Percentiles rank a stretch among this genome's conserved stretches.
These are phyloP conservation scores for Puma concolor DNA, from an alignment of 2,113 vertebrate species.

Conservation along the genomic window DNA sequence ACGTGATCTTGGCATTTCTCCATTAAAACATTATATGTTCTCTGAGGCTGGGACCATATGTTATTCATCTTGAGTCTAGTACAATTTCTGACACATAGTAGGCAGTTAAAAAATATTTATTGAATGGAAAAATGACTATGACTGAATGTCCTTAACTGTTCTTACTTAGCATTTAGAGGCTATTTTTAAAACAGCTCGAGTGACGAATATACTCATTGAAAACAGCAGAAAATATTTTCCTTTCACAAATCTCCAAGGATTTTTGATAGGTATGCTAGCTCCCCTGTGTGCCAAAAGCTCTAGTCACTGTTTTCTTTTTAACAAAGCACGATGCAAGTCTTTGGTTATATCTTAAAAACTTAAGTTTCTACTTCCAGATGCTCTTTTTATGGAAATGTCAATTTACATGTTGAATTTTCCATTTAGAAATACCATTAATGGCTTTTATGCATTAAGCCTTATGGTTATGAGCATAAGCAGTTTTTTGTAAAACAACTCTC, in stretches of 20 bases:
- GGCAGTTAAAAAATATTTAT: constrained; percentile 68
- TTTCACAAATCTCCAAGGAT: constrained; percentile 59
- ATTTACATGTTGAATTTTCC: background rate
- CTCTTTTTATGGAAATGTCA: background rate
- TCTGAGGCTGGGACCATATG: background rate
- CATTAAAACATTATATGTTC: background rate
- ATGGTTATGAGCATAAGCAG: background rate
- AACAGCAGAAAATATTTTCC: constrained; percentile 71
- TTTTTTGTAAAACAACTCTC: background rate
- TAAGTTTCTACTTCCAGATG: background rate
- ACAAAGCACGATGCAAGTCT: background rate
- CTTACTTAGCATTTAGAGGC: constrained; percentile 25
- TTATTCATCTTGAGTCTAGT: constrained; percentile 41
- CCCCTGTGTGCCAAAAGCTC: background rate
- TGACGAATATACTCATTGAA: constrained; percentile 52
- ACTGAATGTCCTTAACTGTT: constrained; percentile 27
- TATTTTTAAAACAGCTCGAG: constrained; percentile 66
- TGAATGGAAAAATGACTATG: constrained; percentile 59
- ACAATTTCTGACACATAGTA: constrained; percentile 70
- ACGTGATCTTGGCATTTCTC: background rate
- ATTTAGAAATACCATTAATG: background rate
- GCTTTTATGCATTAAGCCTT: background rate
- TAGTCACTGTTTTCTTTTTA: background rate
- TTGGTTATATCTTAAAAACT: constrained; percentile 17
- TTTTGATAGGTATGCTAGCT: constrained; percentile 54